phyloP scores from a whole-genome alignment of 1,140 invertebrate species.

The Anastrepha obliqua region DNA sequence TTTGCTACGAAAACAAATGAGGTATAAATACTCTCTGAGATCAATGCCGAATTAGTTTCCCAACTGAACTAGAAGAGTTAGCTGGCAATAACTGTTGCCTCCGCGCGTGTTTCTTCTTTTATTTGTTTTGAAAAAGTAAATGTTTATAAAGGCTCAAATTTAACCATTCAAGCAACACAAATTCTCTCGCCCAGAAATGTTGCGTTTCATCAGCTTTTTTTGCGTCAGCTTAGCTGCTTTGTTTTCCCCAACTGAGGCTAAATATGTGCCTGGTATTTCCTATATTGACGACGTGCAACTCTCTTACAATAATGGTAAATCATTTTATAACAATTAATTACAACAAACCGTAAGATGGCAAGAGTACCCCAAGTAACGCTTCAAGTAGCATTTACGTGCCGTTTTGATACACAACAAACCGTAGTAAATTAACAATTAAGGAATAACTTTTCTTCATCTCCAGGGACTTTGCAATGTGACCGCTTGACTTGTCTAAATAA shows the following conservation, averaged over 20 bases:
- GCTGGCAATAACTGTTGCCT: background rate
- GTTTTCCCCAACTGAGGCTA: too few species aligned
- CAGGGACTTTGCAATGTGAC: background rate
- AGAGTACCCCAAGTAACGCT: too few species aligned
- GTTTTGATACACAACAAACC: background rate
- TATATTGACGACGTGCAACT: slow-evolving; percentile 5
- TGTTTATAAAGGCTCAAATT: too few species aligned
- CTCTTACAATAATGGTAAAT: background rate
- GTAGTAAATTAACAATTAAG: background rate
- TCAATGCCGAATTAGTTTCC: background rate
- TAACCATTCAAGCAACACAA: too few species aligned
- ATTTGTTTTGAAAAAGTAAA: too few species aligned
- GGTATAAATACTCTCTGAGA: too few species aligned
- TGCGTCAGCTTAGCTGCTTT: background rate
- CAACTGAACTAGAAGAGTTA: background rate
- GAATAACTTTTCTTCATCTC: too few species aligned
- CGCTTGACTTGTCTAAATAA: background rate
- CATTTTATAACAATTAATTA: background rate
- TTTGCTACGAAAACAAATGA: too few species aligned
- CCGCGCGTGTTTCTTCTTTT: too few species aligned
- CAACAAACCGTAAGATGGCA: background rate
- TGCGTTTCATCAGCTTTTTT: background rate
- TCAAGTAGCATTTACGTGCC: too few species aligned
- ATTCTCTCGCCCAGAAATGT: background rate
- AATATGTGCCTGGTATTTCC: background rate